A percentile compares a stretch with the other conserved stretches of the same genome.
Conservation (phyloP, 2,113 vertebrate genomes). For the Tragelaphus scriptus region DNA sequence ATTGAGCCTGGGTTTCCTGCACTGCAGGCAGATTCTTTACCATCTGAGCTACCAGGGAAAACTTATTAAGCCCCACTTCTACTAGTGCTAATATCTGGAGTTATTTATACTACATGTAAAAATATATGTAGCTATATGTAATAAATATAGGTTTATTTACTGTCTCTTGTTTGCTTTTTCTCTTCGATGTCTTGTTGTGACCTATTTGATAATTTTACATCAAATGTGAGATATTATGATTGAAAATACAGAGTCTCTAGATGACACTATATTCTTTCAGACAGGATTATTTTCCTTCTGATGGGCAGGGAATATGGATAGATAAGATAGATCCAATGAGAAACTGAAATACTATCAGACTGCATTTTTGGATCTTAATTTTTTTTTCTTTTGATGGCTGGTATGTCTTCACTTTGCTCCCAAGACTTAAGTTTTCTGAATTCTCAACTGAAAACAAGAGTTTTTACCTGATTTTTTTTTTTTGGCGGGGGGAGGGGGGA, state of each 20-base stretch:
- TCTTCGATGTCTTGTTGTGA: background rate
- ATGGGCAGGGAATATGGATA: background rate
- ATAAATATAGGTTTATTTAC: background rate
- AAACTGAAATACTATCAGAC: background rate
- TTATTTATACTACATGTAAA: background rate
- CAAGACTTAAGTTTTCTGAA: background rate
- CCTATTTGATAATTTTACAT: background rate
- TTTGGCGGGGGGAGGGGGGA: accelerated
- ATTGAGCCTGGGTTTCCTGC: background rate
- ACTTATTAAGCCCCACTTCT: background rate
- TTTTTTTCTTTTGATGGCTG: background rate
- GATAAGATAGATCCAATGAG: background rate
- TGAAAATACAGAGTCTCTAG: background rate
- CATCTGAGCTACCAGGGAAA: background rate
- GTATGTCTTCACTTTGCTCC: background rate
- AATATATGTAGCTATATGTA: background rate
- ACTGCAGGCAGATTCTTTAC: background rate
- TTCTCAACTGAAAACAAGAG: background rate
- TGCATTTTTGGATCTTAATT: background rate
- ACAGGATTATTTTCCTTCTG: background rate
- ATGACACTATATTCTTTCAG: background rate
- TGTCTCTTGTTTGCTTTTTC: background rate
- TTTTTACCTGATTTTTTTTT: background rate
- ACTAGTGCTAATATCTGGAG: background rate
- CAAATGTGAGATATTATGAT: background rate